phyloP scores from a whole-genome alignment of 2,113 vertebrate species.

The Progne subis region DNA sequence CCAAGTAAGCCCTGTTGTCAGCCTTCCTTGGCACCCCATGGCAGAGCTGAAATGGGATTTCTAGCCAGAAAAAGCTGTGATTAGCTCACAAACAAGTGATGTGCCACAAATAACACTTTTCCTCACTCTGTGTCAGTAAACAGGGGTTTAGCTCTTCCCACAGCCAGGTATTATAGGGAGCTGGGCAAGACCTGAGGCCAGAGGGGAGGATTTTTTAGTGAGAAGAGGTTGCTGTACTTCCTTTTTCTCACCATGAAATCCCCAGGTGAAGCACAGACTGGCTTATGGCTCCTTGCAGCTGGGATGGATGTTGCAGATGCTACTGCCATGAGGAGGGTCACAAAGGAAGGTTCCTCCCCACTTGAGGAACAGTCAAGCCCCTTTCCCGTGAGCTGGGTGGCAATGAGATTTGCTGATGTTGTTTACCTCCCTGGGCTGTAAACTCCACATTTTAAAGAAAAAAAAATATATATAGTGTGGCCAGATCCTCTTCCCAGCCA shows the following conservation, averaged over 20 bases:
- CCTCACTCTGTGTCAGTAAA: not conserved
- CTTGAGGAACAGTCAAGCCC: not conserved
- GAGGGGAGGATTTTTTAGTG: not conserved
- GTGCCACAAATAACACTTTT: not conserved
- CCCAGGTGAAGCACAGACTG: not conserved
- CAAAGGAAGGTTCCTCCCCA: not conserved
- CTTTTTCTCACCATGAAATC: not conserved
- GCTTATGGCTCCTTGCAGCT: not conserved
- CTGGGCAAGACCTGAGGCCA: fast-evolving
- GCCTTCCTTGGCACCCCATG: fast-evolving
- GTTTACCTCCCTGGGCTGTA: not conserved
- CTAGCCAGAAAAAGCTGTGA: not conserved
- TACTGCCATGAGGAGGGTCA: fast-evolving
- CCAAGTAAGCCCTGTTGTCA: fast-evolving
- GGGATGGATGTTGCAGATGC: not conserved
- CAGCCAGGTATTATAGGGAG: fast-evolving
- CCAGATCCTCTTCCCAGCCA: not conserved
- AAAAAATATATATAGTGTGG: not conserved
- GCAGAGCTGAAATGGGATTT: not conserved
- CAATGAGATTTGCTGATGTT: not conserved
- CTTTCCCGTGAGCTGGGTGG: not conserved
- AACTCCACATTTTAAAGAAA: not conserved
- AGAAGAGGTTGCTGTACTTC: not conserved
- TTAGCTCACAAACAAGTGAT: not conserved
- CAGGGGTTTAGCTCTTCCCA: not conserved